Base-by-base conservation (phyloP, 2,113 vertebrate genomes). In the Takifugu bimaculatus region DNA sequence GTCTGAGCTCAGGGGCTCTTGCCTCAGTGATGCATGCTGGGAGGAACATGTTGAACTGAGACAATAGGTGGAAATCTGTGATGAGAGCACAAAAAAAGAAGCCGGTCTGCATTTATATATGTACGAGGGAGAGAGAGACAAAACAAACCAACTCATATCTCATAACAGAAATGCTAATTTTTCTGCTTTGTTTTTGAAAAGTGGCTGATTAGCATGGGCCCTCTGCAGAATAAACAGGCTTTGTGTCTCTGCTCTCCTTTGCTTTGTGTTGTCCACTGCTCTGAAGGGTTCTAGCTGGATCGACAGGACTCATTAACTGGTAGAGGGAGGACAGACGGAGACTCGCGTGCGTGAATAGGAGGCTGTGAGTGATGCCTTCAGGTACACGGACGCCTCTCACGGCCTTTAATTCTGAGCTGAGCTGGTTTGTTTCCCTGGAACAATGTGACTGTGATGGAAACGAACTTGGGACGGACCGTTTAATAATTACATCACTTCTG, bases 231-330 rank as follows among this genome's bases (percentile, higher is more conserved):
- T 71, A 82, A 80, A 82, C 80, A 77, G 10, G 70, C 79, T 79
- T 75, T 78, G 79, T 83, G 73, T 43, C 51, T 51, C 53, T 56
- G 53, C 51, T 78, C 50, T 55, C 44, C 39, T 26, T 54, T 20
- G 55, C 74, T 65, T 77, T 78, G 70, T 77, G 65, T 51, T 5
- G 5, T 29, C 25, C 48, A 27, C 44, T 13, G 39, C 71, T 71
- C 65, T 57, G 64, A 75, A 63, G 75, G 69, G 63, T 55, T 6
- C 13, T 13, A 20, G 65, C 75, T 74, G 74, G 79, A 72, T 63
- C 64, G 28, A 79, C 78, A 66, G 75, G 70, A 83, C 68, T 84
- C 80, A 74, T 83, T 84, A 82, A 69, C 80, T 63, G 79, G 79
- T 84, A 56, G 66, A 65, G 47, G 28, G 68, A 70, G 35, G 50